Conservation (phyloP, 2,113 vertebrate genomes). For the Taxidea taxus region DNA sequence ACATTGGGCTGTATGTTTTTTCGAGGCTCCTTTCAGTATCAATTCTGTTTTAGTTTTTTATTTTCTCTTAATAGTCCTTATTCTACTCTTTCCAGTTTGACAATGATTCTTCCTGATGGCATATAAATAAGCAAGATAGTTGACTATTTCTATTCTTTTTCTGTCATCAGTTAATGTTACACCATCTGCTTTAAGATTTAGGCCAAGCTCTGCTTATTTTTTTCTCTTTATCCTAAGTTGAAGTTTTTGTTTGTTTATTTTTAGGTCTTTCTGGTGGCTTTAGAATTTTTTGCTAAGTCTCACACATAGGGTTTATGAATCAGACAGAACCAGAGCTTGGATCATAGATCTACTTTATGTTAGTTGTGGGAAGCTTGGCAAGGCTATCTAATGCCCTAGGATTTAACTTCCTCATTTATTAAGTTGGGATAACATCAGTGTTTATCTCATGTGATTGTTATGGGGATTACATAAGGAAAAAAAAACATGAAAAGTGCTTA, state of each 20-base stretch:
- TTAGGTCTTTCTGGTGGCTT: neutral
- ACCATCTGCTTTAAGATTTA: conserved; percentile 6
- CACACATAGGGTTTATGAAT: neutral
- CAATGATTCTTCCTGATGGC: neutral
- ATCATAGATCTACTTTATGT: neutral
- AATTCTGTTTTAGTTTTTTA: neutral
- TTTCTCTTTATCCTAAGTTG: neutral
- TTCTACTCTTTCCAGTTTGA: neutral
- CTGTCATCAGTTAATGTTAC: neutral
- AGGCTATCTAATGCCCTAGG: neutral
- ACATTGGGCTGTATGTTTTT: neutral
- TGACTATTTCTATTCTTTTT: conserved; percentile 21
- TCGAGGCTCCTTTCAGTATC: neutral
- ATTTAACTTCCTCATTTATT: neutral
- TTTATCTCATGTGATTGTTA: neutral
- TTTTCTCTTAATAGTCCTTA: conserved; percentile 14
- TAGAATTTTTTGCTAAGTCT: neutral
- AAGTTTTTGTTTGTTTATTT: neutral
- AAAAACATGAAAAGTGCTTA: neutral
- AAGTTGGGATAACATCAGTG: neutral
- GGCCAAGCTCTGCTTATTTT: neutral
- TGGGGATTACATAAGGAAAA: neutral
- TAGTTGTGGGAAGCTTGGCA: neutral
- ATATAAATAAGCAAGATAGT: neutral
- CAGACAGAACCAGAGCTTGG: neutral